Evolutionary conservation across 1,140 invertebrate genomes (phyloP).

Genomic region (Hirudo medicinalis): DNA sequence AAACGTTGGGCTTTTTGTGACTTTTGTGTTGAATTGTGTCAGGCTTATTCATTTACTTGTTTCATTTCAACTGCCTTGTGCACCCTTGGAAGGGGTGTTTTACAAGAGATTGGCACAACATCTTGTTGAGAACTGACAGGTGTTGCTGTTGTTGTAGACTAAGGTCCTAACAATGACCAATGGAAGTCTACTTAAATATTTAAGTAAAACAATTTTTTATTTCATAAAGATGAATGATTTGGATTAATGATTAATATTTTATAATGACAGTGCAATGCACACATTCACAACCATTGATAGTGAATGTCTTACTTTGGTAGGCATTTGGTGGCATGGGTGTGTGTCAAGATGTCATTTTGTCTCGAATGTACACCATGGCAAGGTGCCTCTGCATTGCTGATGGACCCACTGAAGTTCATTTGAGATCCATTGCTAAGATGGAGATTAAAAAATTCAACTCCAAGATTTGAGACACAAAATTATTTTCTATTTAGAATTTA

Average conservation of each 20-base stretch:
- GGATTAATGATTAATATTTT: neutral
- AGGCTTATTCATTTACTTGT: neutral
- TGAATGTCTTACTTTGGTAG: constrained; percentile 25
- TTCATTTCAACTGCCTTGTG: no score
- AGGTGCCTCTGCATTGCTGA: constrained; percentile 40
- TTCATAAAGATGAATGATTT: neutral
- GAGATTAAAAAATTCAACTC: constrained; percentile 27
- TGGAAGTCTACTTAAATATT: neutral
- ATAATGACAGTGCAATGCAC: neutral
- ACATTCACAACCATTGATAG: neutral
- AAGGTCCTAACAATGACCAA: neutral
- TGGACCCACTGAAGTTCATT: constrained; percentile 45
- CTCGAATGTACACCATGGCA: constrained; percentile 33
- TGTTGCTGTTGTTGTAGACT: no score
- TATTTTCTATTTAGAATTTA: no score
- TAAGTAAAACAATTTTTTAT: neutral
- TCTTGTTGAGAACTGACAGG: no score
- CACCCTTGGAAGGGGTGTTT: no score
- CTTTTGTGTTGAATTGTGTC: neutral
- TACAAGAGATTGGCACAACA: no score
- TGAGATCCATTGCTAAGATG: constrained; percentile 35
- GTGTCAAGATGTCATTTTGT: constrained; percentile 36
- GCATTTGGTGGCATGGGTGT: constrained; percentile 39
- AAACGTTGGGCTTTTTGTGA: neutral
- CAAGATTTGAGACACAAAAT: no score